Conservation (phyloP, 2,888 invertebrate genomes). For the Rhagium mordax region DNA sequence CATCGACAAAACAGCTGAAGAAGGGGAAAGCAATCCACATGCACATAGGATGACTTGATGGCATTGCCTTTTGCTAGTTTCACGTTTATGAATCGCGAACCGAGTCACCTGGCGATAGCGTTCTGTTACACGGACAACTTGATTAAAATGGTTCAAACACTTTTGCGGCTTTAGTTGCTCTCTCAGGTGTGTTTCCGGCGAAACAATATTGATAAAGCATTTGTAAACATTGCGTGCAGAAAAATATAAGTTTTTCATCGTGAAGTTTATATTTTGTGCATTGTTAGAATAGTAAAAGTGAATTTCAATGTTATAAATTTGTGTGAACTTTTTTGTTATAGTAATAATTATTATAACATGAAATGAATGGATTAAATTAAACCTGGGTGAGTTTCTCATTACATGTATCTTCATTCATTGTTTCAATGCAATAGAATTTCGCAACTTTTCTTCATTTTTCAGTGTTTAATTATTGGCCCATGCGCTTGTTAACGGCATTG, state of each 20-base stretch:
- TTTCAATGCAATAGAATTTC: slow-evolving; percentile 11
- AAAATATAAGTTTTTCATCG: slow-evolving; percentile 13
- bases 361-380: slow-evolving; percentile 28
- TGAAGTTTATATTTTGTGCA: neutral
- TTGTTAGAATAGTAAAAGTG: slow-evolving; percentile 26
- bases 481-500: slow-evolving; percentile 1
- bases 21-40: slow-evolving; percentile 45
- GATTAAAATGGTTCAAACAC: slow-evolving; percentile 31
- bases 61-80: slow-evolving; percentile 47
- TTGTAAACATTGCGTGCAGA: neutral
- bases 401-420: slow-evolving; percentile 12
- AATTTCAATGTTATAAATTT: slow-evolving; percentile 18
- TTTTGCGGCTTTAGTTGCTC: slow-evolving; percentile 28
- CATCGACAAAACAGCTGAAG: slow-evolving; percentile 34
- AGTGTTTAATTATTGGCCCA: slow-evolving; percentile 15
- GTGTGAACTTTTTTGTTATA: slow-evolving; percentile 20
- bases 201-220: slow-evolving; percentile 25
- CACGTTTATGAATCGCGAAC: slow-evolving; percentile 44
- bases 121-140: slow-evolving; percentile 13
- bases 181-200: slow-evolving; percentile 29
- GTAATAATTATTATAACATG: slow-evolving; percentile 11
- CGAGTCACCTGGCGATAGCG: slow-evolving; percentile 44
- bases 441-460: slow-evolving; percentile 9
- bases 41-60: slow-evolving; percentile 45
- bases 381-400: slow-evolving; percentile 30